Percentiles rank a stretch among this genome's conserved stretches.
Conservation (phyloP, 2,113 vertebrate genomes). For the Motacilla alba region DNA sequence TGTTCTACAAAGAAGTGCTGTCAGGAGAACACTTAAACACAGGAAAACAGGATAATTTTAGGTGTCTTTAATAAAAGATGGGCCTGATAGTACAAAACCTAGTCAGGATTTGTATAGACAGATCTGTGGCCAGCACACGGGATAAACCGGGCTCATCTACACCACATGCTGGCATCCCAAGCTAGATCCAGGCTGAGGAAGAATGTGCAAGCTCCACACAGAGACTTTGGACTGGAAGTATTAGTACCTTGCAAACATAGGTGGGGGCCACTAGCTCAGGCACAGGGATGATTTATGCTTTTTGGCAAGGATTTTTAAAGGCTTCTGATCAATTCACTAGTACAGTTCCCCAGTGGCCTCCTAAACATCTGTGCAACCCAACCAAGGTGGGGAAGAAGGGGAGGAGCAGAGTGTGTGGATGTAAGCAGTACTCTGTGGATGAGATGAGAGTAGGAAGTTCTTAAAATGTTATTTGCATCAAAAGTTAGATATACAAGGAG, state of each 20-base stretch:
- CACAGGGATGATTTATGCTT: background rate
- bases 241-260: background rate
- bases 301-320: background rate
- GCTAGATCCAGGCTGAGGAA: background rate
- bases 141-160: background rate
- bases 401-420: background rate
- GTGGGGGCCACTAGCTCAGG: background rate
- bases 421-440: background rate
- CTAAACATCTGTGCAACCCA: background rate
- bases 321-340: background rate
- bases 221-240: background rate
- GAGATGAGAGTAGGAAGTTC: background rate
- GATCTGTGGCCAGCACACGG: background rate
- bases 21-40: background rate
- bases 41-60: background rate
- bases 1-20: background rate
- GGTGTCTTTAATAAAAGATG: background rate
- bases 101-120: background rate
- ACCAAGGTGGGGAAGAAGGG: background rate
- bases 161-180: fast-evolving
- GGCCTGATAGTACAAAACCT: background rate
- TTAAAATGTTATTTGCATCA: background rate
- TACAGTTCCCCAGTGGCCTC: background rate
- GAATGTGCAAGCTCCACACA: background rate
- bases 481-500: background rate